phyloP scores from a whole-genome alignment of 2,113 vertebrate species.

The Centropus bengalensis region DNA sequence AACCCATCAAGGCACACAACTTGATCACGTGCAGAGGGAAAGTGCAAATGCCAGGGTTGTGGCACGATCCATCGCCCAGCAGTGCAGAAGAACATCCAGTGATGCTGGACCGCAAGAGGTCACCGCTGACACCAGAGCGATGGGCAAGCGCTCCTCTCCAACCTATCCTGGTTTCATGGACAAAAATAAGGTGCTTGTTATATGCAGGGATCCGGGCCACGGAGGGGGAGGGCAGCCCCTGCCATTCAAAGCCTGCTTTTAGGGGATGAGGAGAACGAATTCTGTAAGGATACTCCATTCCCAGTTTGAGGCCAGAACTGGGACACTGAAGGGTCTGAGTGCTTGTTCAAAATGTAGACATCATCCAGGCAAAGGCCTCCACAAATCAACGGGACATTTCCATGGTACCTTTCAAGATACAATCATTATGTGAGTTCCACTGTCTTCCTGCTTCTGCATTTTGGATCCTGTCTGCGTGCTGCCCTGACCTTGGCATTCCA shows the following conservation, averaged over 20 bases:
- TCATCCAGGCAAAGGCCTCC: neutral
- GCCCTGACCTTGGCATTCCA: neutral
- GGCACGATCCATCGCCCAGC: neutral
- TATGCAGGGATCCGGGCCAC: neutral
- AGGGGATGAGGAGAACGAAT: neutral
- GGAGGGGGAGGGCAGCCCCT: neutral
- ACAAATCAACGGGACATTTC: rapidly evolving
- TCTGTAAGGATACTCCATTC: neutral
- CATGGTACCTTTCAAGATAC: rapidly evolving
- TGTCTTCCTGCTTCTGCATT: neutral
- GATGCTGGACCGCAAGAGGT: neutral
- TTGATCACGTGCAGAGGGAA: neutral
- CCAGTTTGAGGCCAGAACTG: neutral
- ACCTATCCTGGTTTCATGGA: neutral
- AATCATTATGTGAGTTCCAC: rapidly evolving
- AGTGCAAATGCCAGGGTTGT: neutral
- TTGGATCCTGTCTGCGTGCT: neutral
- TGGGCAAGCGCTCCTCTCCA: neutral
- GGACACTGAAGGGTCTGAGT: neutral
- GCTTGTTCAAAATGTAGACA: rapidly evolving
- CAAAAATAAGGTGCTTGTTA: neutral
- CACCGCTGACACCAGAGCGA: neutral
- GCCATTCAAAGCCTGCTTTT: neutral
- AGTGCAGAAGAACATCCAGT: neutral
- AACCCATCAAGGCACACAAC: neutral